Evolutionary conservation across 2,113 vertebrate species (phyloP).

Genomic region (Trachemys scripta): DNA sequence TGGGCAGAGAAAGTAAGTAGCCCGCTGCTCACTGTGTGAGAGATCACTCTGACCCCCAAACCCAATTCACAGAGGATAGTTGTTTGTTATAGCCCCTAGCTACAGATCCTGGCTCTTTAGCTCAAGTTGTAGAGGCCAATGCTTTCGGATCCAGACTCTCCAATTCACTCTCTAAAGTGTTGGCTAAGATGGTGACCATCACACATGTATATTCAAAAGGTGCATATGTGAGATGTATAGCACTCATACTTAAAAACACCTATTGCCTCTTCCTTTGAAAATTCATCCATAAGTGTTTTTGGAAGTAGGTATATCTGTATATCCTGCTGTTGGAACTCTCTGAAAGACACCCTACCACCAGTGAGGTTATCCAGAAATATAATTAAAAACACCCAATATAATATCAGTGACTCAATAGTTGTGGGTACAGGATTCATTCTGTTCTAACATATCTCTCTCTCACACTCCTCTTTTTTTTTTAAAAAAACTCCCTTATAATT

Average conservation of each 20-base stretch:
- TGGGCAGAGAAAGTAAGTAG: neutral
- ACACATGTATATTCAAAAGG: neutral
- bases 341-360: neutral
- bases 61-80: neutral
- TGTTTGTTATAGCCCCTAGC: neutral
- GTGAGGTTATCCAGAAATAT: neutral
- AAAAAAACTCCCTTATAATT: conserved; percentile 9
- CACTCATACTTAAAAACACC: neutral
- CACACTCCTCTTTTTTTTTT: neutral
- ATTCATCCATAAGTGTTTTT: neutral
- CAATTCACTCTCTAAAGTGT: neutral
- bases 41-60: neutral
- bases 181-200: conserved; percentile 23
- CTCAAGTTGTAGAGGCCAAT: neutral
- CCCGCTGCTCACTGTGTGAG: neutral
- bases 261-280: conserved; percentile 12
- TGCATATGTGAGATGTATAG: neutral
- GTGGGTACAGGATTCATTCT: conserved; percentile 23
- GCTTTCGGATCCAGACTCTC: neutral
- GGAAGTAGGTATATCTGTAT: neutral
- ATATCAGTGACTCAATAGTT: conserved; percentile 13
- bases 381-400: conserved; percentile 31
- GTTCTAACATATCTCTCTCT: neutral
- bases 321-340: conserved; percentile 8
- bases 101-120: neutral